Conservation (phyloP, 2,797 vertebrate genomes). For the Iguana delicatissima region DNA sequence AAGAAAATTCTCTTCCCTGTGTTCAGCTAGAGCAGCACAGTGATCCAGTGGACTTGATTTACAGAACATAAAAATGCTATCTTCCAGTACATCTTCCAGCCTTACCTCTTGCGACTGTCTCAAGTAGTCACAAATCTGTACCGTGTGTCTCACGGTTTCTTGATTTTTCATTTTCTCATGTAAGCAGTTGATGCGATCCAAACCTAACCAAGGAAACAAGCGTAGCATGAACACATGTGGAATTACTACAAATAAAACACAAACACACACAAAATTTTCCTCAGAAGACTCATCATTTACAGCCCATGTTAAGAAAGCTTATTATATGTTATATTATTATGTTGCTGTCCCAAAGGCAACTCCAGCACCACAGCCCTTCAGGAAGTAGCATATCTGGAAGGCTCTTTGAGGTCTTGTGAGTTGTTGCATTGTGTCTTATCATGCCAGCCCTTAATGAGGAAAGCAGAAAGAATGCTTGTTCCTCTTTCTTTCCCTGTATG, state of each 20-base stretch:
- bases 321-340: neutral
- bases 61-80: neutral
- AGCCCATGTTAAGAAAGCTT: constrained; percentile 31
- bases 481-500: neutral
- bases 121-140: constrained; percentile 75
- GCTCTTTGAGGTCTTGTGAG: neutral
- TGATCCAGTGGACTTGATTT: neutral
- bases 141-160: constrained; percentile 55
- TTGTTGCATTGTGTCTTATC: neutral
- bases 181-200: constrained; percentile 80
- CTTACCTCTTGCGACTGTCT: constrained; percentile 84
- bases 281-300: neutral
- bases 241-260: neutral
- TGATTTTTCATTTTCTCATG: constrained; percentile 80
- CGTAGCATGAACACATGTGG: constrained; percentile 18
- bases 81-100: neutral
- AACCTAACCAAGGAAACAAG: constrained; percentile 78
- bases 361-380: neutral
- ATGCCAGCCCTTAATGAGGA: neutral
- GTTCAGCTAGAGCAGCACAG: neutral
- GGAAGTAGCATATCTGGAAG: neutral
- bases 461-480: neutral
- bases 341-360: neutral
- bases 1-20: neutral
- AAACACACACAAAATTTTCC: neutral